Percentiles rank a stretch among this genome's conserved stretches.
phyloP scores from a whole-genome alignment of 2,888 invertebrate genomes.

The Agrypnus murinus region DNA sequence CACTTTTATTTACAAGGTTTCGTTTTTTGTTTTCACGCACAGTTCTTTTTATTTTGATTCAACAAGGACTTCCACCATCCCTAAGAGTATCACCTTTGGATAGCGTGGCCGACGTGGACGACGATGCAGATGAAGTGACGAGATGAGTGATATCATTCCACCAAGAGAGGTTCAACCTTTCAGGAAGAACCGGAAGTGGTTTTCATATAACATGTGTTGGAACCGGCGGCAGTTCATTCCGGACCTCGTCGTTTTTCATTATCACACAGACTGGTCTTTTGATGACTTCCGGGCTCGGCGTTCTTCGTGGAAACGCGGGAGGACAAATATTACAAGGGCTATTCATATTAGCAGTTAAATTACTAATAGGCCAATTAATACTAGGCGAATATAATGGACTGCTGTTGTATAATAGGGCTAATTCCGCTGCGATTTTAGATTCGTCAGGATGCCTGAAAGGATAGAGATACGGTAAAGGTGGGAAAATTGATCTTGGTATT shows the following conservation, averaged over 20 bases:
- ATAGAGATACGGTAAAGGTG: slow-evolving; percentile 83
- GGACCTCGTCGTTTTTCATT: slow-evolving; percentile 76
- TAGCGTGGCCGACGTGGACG: slow-evolving; percentile 66
- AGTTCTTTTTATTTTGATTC: slow-evolving; percentile 36
- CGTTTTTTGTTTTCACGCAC: not conserved
- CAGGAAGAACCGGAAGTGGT: slow-evolving; percentile 88
- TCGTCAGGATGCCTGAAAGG: slow-evolving; percentile 77
- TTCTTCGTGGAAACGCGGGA: slow-evolving; percentile 66
- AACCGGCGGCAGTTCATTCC: slow-evolving; percentile 70
- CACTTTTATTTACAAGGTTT: not conserved
- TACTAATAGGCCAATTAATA: slow-evolving; percentile 67
- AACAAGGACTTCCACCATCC: slow-evolving; percentile 66
- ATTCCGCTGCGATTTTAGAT: slow-evolving; percentile 79
- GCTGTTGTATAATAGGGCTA: slow-evolving; percentile 79
- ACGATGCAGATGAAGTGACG: slow-evolving; percentile 66
- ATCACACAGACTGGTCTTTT: slow-evolving; percentile 78
- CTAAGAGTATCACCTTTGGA: slow-evolving; percentile 62
- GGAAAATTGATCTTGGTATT: slow-evolving; percentile 79
- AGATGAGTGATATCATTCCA: slow-evolving; percentile 69
- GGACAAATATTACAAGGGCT: slow-evolving; percentile 69
- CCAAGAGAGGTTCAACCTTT: slow-evolving; percentile 76
- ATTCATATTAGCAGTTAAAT: slow-evolving; percentile 57
- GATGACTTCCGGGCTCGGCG: slow-evolving; percentile 68
- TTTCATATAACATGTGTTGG: slow-evolving; percentile 86
- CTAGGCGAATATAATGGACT: slow-evolving; percentile 74